Percentiles rank a stretch among this genome's conserved stretches.
Conservation (phyloP, 2,888 invertebrate genomes). For the Drosophila recens region DNA sequence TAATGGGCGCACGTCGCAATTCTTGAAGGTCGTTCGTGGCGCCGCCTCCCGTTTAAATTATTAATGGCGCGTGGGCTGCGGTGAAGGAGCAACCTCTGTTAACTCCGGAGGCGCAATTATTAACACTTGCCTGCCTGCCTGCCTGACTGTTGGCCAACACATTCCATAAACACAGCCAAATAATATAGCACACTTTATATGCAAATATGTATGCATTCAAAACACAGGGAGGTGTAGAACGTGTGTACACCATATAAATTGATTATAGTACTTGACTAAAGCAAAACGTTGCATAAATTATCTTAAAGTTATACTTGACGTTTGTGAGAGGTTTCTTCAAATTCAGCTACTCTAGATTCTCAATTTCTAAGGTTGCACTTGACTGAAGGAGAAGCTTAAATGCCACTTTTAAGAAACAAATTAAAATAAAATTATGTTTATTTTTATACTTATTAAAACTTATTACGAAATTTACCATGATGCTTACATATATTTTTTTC, state of each 20-base stretch:
- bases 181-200: not conserved
- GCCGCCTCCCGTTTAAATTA: slow-evolving; percentile 35
- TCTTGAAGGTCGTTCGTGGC: slow-evolving; percentile 12
- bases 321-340: not conserved
- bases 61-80: slow-evolving; percentile 46
- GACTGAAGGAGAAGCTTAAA: not conserved
- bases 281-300: not conserved
- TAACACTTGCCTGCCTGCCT: slow-evolving; percentile 54
- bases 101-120: slow-evolving; percentile 47
- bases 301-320: not conserved
- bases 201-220: not conserved
- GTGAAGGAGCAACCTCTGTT: not conserved
- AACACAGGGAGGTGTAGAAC: not conserved
- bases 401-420: too few relatives aligned
- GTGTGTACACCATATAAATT: not conserved
- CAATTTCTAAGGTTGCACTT: not conserved
- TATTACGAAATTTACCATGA: too few relatives aligned
- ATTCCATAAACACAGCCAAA: slow-evolving; percentile 5
- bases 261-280: not conserved
- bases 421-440: too few relatives aligned
- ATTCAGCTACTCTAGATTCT: not conserved
- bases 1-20: slow-evolving; percentile 43
- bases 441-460: too few relatives aligned
- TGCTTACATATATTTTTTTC: too few relatives aligned
- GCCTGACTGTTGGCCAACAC: not conserved